Conservation (phyloP, 2,797 vertebrate genomes). For the Enteromius argenteus region DNA sequence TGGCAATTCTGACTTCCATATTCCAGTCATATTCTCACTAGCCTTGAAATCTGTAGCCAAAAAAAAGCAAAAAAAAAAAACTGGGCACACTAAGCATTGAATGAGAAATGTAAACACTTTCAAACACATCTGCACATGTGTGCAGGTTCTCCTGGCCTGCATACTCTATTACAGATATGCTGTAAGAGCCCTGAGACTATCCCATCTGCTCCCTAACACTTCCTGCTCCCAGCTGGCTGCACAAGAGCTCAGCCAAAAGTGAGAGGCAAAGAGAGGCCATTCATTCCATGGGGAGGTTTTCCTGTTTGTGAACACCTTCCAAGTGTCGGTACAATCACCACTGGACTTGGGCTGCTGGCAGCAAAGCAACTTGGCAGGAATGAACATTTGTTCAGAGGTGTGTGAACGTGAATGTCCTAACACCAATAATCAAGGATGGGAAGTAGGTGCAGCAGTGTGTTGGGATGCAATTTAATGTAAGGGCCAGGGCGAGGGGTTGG, state of each 20-base stretch:
- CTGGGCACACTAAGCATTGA: background rate
- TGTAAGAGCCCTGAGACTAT: background rate
- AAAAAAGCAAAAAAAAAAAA: background rate
- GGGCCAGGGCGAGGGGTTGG: no score
- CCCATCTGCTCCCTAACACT: conserved; percentile 2
- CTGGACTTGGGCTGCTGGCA: background rate
- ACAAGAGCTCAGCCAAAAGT: conserved; percentile 29
- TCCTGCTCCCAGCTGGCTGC: conserved; percentile 10
- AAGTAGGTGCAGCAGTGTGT: conserved; percentile 5
- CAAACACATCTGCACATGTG: conserved; percentile 36
- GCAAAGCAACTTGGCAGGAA: conserved; percentile 14
- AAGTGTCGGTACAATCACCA: conserved; percentile 14
- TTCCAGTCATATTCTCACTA: background rate
- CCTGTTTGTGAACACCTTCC: conserved; percentile 11
- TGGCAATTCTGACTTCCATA: background rate
- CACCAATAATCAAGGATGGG: conserved; percentile 1
- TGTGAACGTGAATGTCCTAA: background rate
- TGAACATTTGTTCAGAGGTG: conserved; percentile 12
- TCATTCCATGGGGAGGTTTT: background rate
- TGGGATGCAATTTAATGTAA: conserved; percentile 4
- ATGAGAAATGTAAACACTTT: background rate
- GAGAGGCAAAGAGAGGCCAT: conserved; percentile 8
- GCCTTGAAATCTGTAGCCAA: background rate
- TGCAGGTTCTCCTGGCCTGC: conserved; percentile 8
- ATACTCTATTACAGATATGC: background rate